phyloP scores from a whole-genome alignment of 2,888 invertebrate species.

The Stenodema calcarata region DNA sequence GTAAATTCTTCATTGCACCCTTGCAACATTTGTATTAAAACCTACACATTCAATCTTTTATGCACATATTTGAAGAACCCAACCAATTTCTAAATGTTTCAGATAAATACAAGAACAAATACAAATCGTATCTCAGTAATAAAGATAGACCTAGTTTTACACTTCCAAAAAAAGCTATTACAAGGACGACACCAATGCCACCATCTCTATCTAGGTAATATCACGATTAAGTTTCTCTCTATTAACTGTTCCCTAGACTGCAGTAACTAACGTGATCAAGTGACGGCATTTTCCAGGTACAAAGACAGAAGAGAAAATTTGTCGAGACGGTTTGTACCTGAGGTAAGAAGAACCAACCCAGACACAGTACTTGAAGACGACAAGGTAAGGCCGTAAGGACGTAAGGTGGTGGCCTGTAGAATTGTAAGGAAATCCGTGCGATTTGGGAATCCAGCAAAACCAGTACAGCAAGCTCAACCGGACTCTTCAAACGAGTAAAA shows the following conservation, averaged over 20 bases:
- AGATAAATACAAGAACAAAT: conserved; percentile 23
- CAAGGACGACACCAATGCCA: conserved; percentile 31
- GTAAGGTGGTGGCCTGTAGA: not conserved
- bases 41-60: too few species aligned
- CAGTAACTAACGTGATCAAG: not conserved
- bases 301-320: conserved; percentile 43
- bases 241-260: too few species aligned
- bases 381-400: not conserved
- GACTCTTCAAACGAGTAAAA: not conserved
- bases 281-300: conserved; percentile 38
- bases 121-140: not conserved
- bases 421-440: not conserved
- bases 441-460: not conserved
- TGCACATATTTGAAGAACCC: not conserved
- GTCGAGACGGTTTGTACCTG: not conserved
- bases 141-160: conserved; percentile 42
- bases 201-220: conserved; percentile 47
- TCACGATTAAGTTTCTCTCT: too few species aligned
- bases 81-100: not conserved
- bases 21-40: too few species aligned
- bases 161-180: conserved; percentile 44
- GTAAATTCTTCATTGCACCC: conserved; percentile 1
- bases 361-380: not conserved
- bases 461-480: not conserved
- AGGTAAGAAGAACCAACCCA: not conserved